Conservation (phyloP, 2,797 vertebrate species). For the Poecilia gillii region DNA sequence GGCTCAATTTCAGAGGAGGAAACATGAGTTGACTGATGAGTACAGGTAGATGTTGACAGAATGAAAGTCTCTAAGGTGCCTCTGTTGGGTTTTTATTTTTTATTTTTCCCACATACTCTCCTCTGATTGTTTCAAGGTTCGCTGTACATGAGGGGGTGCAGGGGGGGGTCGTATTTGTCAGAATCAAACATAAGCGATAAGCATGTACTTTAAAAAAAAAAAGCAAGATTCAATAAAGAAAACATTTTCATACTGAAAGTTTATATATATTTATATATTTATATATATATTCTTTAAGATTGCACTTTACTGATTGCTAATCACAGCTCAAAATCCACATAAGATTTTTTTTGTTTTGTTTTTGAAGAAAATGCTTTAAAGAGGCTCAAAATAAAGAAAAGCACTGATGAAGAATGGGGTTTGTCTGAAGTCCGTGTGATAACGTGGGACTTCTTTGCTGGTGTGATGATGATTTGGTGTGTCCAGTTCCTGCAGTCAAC, state of each 20-base stretch:
- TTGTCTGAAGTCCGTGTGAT: slow-evolving; percentile 27
- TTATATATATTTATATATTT: slow-evolving; percentile 71
- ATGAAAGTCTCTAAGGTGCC: slow-evolving; percentile 75
- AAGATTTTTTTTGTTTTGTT: slow-evolving; percentile 36
- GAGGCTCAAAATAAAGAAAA: slow-evolving; percentile 71
- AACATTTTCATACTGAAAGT: slow-evolving; percentile 72
- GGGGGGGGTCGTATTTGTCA: slow-evolving; percentile 61
- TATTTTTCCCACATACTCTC: slow-evolving; percentile 64
- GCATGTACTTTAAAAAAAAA: slow-evolving; percentile 57
- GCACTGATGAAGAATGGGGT: slow-evolving; percentile 48
- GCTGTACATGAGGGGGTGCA: slow-evolving; percentile 71
- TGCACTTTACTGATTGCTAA: slow-evolving; percentile 86
- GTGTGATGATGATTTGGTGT: slow-evolving; percentile 55
- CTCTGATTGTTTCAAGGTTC: slow-evolving; percentile 77
- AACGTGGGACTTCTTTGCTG: slow-evolving; percentile 52
- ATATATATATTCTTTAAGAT: slow-evolving; percentile 76
- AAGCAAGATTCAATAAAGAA: slow-evolving; percentile 65
- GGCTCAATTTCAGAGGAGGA: slow-evolving; percentile 35
- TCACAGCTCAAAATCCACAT: slow-evolving; percentile 83
- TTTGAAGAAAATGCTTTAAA: slow-evolving; percentile 61
- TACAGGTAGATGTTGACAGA: slow-evolving; percentile 42
- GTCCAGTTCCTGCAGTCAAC: slow-evolving; percentile 34
- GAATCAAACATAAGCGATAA: slow-evolving; percentile 67
- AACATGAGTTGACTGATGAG: slow-evolving; percentile 37
- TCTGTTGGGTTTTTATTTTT: slow-evolving; percentile 35